A percentile compares a stretch with the other conserved stretches of the same genome.
Evolutionary conservation across 2,888 invertebrate genomes (phyloP).

Genomic region (Fabriciana adippe): DNA sequence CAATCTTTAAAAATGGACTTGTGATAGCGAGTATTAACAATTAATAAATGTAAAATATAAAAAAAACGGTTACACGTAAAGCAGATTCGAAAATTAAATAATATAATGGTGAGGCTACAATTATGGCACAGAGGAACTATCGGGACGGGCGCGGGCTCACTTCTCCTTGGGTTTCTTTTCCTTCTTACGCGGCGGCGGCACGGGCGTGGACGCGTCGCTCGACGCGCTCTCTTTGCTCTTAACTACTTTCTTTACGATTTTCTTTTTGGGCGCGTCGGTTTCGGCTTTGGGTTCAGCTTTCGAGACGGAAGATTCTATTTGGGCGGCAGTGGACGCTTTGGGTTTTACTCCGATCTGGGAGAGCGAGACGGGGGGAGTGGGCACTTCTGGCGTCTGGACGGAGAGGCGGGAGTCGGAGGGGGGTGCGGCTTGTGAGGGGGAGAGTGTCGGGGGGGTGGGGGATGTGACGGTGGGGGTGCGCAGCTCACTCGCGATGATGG

Average conservation of each 20-base stretch:
- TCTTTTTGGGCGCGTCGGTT: slow-evolving; percentile 60
- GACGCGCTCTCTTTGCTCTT: slow-evolving; percentile 75
- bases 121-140: slow-evolving; percentile 78
- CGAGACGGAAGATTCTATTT: slow-evolving; percentile 67
- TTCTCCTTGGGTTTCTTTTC: slow-evolving; percentile 81
- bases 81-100: slow-evolving; percentile 70
- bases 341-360: slow-evolving; percentile 75
- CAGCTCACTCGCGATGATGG: slow-evolving; percentile 77
- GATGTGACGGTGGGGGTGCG: slow-evolving; percentile 61
- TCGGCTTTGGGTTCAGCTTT: slow-evolving; percentile 41
- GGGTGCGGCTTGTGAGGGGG: slow-evolving; percentile 45
- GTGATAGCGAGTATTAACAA: slow-evolving; percentile 57
- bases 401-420: slow-evolving; percentile 53
- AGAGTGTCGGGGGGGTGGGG: slow-evolving; percentile 54
- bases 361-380: slow-evolving; percentile 80
- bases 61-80: slow-evolving; percentile 65
- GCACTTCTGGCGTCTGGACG: slow-evolving; percentile 66
- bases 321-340: slow-evolving; percentile 66
- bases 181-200: slow-evolving; percentile 81
- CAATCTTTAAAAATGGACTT: slow-evolving; percentile 59
- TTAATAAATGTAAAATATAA: slow-evolving; percentile 59
- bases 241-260: slow-evolving; percentile 74
- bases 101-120: slow-evolving; percentile 65
- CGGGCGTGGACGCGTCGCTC: slow-evolving; percentile 71
- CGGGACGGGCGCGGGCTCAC: slow-evolving; percentile 63